Conservation (phyloP, 2,113 vertebrate species). For the Lichenostomus cassidix region DNA sequence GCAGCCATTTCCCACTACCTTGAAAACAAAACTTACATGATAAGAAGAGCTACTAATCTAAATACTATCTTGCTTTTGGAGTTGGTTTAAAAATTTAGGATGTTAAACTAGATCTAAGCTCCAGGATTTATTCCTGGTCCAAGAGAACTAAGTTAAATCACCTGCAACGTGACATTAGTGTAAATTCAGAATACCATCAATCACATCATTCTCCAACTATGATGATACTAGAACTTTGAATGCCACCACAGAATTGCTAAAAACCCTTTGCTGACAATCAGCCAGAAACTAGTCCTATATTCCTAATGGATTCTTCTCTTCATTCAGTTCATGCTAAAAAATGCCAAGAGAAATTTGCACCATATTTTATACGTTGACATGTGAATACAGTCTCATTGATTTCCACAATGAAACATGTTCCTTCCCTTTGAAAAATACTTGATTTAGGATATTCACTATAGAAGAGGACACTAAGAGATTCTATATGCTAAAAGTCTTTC, state of each 20-base stretch:
- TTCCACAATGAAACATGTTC: neutral
- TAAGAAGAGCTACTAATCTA: neutral
- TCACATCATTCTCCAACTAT: neutral
- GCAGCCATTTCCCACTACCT: neutral
- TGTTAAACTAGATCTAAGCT: neutral
- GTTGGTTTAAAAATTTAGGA: neutral
- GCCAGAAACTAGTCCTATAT: neutral
- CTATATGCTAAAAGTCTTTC: neutral
- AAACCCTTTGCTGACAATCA: neutral
- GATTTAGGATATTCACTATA: neutral
- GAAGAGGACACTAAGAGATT: neutral
- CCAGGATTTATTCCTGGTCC: neutral
- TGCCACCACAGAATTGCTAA: neutral
- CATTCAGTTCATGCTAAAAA: neutral
- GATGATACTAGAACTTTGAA: neutral
- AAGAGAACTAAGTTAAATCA: neutral
- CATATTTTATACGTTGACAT: neutral
- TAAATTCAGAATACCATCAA: neutral
- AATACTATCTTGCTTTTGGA: neutral
- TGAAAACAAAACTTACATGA: neutral
- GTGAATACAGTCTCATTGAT: neutral
- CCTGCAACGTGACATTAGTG: neutral
- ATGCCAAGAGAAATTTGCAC: neutral
- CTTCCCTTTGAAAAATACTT: neutral
- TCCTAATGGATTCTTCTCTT: neutral